These are phyloP conservation scores for Steatocranus sp. DNA, from an alignment of 2,797 vertebrate species.

Conservation along the genomic window DNA sequence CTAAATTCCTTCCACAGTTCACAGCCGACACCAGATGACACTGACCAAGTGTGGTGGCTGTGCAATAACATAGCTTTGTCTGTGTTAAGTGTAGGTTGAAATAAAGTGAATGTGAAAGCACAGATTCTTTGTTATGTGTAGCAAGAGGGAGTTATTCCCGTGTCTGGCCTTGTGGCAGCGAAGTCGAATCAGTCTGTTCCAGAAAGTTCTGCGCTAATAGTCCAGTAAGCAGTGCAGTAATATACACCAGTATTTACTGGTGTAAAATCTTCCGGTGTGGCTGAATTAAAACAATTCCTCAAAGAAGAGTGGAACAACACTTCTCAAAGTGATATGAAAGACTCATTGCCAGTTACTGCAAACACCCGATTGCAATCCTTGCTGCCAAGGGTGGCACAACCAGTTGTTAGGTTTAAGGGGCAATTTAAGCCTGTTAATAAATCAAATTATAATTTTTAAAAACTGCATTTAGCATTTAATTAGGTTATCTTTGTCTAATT, in stretches of 20 bases:
- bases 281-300: not conserved
- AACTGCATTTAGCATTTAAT: not conserved
- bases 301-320: not conserved
- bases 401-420: not conserved
- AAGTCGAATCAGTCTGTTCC: too few species aligned
- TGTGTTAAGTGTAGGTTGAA: not conserved
- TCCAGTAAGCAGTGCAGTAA: not conserved
- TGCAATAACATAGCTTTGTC: not conserved
- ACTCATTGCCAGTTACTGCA: not conserved
- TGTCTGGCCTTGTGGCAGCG: too few species aligned
- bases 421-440: not conserved
- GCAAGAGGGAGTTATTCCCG: not conserved
- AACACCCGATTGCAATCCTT: not conserved
- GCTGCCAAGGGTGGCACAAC: not conserved
- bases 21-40: not conserved
- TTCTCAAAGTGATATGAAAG: not conserved
- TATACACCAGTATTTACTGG: not conserved
- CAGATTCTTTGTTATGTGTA: not conserved
- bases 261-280: fast-evolving
- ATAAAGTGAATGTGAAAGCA: not conserved
- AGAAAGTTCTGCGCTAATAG: fast-evolving
- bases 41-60: not conserved
- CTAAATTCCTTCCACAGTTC: not conserved
- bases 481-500: not conserved
- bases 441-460: not conserved